These are phyloP conservation scores for Oreochromis mossambicus DNA, from an alignment of 2,797 vertebrate species.

Conservation along the genomic window DNA sequence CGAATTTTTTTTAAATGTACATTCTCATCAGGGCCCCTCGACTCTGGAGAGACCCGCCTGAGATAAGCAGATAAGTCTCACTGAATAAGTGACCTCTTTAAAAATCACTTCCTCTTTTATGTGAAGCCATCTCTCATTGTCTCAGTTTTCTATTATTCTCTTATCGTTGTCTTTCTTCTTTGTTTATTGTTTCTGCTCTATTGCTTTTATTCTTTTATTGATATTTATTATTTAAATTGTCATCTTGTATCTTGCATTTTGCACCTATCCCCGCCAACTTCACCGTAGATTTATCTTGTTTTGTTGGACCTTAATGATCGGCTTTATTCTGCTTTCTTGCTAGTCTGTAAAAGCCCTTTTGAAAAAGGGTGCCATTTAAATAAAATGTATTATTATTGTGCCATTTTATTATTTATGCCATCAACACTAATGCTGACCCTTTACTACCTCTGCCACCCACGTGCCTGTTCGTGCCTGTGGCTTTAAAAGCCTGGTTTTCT, in stretches of 20 bases:
- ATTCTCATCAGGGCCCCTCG: neutral
- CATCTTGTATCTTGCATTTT: neutral
- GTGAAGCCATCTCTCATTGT: neutral
- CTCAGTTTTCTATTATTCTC: neutral
- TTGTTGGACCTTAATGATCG: neutral
- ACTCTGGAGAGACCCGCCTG: neutral
- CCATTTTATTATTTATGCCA: neutral
- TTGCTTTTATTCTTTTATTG: neutral
- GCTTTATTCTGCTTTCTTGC: neutral
- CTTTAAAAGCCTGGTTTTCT: neutral
- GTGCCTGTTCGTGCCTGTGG: neutral
- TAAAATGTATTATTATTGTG: neutral
- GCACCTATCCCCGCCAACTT: neutral
- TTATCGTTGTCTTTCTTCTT: neutral
- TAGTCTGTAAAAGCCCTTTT: neutral
- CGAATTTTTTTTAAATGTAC: constrained; percentile 16
- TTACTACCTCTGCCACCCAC: neutral
- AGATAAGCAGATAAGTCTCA: neutral
- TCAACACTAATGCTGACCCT: neutral
- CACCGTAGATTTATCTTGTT: neutral
- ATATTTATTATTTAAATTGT: neutral
- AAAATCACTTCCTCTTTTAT: neutral
- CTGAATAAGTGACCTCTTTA: neutral
- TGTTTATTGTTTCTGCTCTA: neutral
- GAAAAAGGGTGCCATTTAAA: neutral